These are phyloP conservation scores for Fragum sueziense DNA, from an alignment of 2,888 invertebrate species.

Conservation along the genomic window DNA sequence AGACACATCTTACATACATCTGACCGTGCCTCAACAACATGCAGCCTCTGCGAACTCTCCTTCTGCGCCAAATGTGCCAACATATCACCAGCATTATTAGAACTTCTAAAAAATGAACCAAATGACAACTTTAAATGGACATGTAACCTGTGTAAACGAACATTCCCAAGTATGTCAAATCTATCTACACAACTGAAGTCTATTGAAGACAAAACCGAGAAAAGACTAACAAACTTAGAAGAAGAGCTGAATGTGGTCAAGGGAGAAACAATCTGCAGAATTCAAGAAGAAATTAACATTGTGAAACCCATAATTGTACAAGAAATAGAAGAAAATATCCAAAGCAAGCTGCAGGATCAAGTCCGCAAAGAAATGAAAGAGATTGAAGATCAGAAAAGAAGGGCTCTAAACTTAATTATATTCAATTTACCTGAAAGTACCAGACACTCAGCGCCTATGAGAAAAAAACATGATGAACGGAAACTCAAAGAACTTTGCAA, in stretches of 20 bases:
- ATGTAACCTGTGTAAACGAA: neutral
- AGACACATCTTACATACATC: no score
- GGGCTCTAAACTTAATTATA: neutral
- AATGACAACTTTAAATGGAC: neutral
- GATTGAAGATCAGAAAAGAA: conserved; percentile 1
- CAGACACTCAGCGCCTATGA: neutral
- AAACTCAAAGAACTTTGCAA: neutral
- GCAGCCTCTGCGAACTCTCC: neutral
- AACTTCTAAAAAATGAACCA: neutral
- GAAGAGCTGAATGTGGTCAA: neutral
- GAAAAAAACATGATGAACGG: neutral
- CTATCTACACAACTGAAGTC: neutral
- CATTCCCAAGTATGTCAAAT: conserved; percentile 3
- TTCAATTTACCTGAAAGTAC: conserved; percentile 1
- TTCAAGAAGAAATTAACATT: neutral
- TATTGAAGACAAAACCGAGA: neutral
- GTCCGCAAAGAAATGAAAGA: conserved; percentile 5
- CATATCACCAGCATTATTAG: neutral
- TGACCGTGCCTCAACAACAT: no score
- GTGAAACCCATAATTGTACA: neutral
- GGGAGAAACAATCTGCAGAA: neutral
- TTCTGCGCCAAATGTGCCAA: neutral
- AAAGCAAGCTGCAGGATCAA: neutral
- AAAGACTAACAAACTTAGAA: neutral
- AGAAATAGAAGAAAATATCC: neutral